Evolutionary conservation across 2,113 vertebrate species (phyloP), one percentile per base, ranked within the genome.

Genomic region (Thomomys bottae): DNA sequence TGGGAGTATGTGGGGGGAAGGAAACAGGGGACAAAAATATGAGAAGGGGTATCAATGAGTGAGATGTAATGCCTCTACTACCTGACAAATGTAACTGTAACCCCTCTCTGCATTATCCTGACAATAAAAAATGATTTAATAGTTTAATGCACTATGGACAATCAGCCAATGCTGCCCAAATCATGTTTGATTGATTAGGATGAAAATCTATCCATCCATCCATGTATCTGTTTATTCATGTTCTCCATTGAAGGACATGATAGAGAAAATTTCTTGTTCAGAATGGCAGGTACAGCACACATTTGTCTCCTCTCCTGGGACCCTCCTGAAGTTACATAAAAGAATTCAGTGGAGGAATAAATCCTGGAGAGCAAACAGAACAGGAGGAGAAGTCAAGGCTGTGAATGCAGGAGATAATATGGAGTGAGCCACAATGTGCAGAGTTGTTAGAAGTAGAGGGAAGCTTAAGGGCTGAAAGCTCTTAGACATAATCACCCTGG

Each of bases 141-240:
- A 61, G 89, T 77, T 89, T 78, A 82, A 73, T 93, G 64, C 63
- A 82, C 30, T 73, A n/a, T 78, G 64, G 59, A 87, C 84, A 87
- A 87, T 87, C 87, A 95, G 49, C 57, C 87, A 71, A 23, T 87
- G 78, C 20, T 66, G 21, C 72, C 68, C 68, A 81, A 34, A 59
- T 84, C 49, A 11, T 77, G 45, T 91, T 59, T 87, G 89, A 91
- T 84, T 86, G 92, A 87, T 81, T 84, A 57, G 77, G 77, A 87
- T 66, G 32, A 84, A 93, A 92, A 81, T 73, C 45, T 26, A 49
- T 68, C 54, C 70, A 81, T 75, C 59, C 6, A 3, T 61, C 5
- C 59, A 7, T 42, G 3, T 23, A 68, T 72, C 57, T 81, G 15
- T 76, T 81, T 93, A 78, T 24, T 77, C 12, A 26, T 78, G 64